Base-by-base conservation (phyloP, 2,797 vertebrate genomes). In the Carcharodon carcharias region DNA sequence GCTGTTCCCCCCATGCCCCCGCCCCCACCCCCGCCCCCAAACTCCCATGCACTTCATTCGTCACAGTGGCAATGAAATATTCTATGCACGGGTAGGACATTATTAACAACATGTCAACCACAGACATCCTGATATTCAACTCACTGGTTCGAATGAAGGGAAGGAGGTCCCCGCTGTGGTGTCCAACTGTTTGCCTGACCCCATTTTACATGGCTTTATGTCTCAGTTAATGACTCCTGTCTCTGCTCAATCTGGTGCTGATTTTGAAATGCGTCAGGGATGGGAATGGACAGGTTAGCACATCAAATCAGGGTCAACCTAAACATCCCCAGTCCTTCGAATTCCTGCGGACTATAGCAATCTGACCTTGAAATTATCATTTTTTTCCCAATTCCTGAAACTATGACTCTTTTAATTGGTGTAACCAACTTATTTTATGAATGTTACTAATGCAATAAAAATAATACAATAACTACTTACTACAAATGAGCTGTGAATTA, bases 151-250 rank as follows among this genome's bases (percentile, higher is more conserved):
- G 63, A 93, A 18, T 93, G 63, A 65, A 45, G n/a, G 91, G 63
- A 45, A 65, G 91, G 63, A 67, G 91, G 61, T 45, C 61, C 61
- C 61, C 16, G n/a, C 91, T 93, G 61, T 26, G 91, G 63, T 93
- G 23, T 67, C 91, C 61, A 67, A 93, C 91, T 93, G 91, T 40
- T 93, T 93, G 61, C 61, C 91, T 45, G 61, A 93, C n/a, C 61
- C 61, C 18, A 26, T 93, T 93, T 93, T 23, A 63, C 61, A 16
- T 23, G 9, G 63, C 63, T 93, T 67, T 67, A 26, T 65, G 63
- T 93, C 91, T 93, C 40, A 65, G 63, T 67, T 67, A 93, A 93
- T 93, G 35, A 67, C 61, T 93, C 61, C 61, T 67, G 91, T 93
- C 63, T 67, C n/a, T 67, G 91, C 61, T 93, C 61, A 93, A 67